Evolutionary conservation across 2,797 vertebrate species (phyloP), one percentile per base, ranked within the genome.

Genomic region (Melanogrammus aeglefinus): DNA sequence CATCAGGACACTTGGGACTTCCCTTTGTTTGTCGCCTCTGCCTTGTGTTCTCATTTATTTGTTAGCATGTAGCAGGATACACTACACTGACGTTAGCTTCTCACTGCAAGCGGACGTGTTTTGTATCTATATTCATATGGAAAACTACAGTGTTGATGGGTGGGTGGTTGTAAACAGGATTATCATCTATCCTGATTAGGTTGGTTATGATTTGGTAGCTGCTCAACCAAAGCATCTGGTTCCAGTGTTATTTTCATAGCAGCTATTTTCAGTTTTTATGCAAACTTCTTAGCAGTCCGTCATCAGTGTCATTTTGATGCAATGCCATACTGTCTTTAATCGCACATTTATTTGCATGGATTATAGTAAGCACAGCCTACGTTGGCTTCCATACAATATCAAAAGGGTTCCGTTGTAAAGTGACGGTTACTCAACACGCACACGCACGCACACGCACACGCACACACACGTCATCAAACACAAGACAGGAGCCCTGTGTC

Each of bases 101-200:
- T 73, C n/a, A 39, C 0, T 14, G 73, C 31, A 69, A 44, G 38
- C 74, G n/a, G 44, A n/a, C 9, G 6, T 10, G 70, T 78, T 38
- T 69, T 3, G 4, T 47, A 1, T 27, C 4, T n/a, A 69, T 29
- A 16, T 29, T 44, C 75, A 76, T 76, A 27, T 9, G 35, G 71
- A 76, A 10, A 39, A 29, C 41, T 44, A n/a, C 21, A 51, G 8
- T 71, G 1, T 31, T 31, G 75, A 39, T 35, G 13, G 31, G 31
- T 21, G 2, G 63, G 57, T 69, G 35, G 31, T 31, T 76, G 63
- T 41, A 12, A 14, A 10, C 35, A n/a, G 18, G 0, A 24, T 76
- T 44, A 71, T 79, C 70, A 29, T 85, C 78, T 35, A 78, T 79
- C 33, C 51, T 36, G 14, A 80, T 84, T 77, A 77, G 44, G 75